phyloP scores from a whole-genome alignment of 2,888 invertebrate species.

The Saturnia japonica region DNA sequence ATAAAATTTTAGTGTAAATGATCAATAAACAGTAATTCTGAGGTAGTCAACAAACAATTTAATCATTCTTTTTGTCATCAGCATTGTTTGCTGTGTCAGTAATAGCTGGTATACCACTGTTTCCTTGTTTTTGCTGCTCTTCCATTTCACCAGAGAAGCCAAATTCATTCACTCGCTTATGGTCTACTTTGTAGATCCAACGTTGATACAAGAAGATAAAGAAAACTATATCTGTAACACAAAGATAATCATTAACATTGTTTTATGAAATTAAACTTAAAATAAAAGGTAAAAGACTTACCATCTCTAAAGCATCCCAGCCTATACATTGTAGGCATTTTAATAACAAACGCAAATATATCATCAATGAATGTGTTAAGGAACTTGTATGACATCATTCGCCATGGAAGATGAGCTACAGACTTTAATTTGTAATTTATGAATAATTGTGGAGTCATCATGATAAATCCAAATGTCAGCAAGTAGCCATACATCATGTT shows the following conservation, averaged over 20 bases:
- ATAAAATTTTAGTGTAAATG: background rate
- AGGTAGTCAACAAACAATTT: slow-evolving; percentile 32
- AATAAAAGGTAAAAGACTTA: slow-evolving; percentile 52
- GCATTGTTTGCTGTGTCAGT: slow-evolving; percentile 53
- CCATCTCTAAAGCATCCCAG: slow-evolving; percentile 98
- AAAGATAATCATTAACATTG: slow-evolving; percentile 15
- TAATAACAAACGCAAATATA: slow-evolving; percentile 99
- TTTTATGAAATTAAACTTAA: background rate
- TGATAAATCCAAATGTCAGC: slow-evolving; percentile 99
- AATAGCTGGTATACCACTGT: slow-evolving; percentile 61
- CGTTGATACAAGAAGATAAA: slow-evolving; percentile 99
- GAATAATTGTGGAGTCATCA: slow-evolving; percentile 99
- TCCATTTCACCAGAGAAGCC: slow-evolving; percentile 98
- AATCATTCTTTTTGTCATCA: slow-evolving; percentile 75
- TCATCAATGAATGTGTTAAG: slow-evolving; percentile 99
- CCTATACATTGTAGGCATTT: slow-evolving; percentile 99
- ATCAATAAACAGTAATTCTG: slow-evolving; percentile 18
- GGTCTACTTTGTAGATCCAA: slow-evolving; percentile 99
- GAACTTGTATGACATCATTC: slow-evolving; percentile 99
- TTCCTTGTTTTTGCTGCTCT: slow-evolving; percentile 71
- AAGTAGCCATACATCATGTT: slow-evolving; percentile 99
- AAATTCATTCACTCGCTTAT: slow-evolving; percentile 97
- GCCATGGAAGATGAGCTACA: slow-evolving; percentile 99
- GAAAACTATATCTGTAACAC: slow-evolving; percentile 94
- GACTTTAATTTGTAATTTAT: slow-evolving; percentile 99